Evolutionary conservation across 2,888 invertebrate species (phyloP), one percentile per base, ranked within the genome.

Genomic region (Dorcus hopei): DNA sequence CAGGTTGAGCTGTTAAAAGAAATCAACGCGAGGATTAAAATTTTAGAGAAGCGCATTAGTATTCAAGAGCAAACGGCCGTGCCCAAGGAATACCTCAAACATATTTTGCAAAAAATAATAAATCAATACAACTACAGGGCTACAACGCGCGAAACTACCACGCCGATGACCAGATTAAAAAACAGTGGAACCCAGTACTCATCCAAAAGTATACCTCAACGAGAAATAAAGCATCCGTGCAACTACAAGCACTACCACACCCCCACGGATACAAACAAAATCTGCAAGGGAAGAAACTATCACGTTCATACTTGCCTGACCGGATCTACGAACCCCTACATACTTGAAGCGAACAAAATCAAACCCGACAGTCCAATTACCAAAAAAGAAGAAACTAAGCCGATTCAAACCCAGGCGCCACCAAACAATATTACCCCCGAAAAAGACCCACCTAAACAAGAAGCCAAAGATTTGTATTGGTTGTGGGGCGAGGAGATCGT

Each of bases 41-140:
- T 64, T 9, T 64, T 78, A 38, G 78, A 78, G 63, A 67, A 66
- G 11, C 62, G 77, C 42, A 54, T 78, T 7, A 61, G 67, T 2
- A 63, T 67, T 4, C 77, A 78, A 54, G 78, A 78, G 62, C 74
- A 77, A 63, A 66, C 61, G 42, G 69, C 77, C 0, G 77, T 78
- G 3, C 70, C 74, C 0, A 77, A 73, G 59, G 77, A 77, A 23
- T 78, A 78, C 58, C 76, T 78, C 56, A 76, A 75, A 54, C 68
- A 70, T 52, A 74, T 77, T n/a, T 72, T 78, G 3, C 72, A 73
- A 2, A 78, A 75, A 66, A 59, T 78, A n/a, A 67, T 77, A 9
- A 52, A 48, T 8, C 59, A 59, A 7, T 59, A 59, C 49, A 59
- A 49, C 26, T 11, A 26, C 5, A 57, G 19, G 48, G 19, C 38